These are phyloP conservation scores for Lates calcarifer DNA, from an alignment of 2,113 vertebrate genomes.

Conservation along the genomic window DNA sequence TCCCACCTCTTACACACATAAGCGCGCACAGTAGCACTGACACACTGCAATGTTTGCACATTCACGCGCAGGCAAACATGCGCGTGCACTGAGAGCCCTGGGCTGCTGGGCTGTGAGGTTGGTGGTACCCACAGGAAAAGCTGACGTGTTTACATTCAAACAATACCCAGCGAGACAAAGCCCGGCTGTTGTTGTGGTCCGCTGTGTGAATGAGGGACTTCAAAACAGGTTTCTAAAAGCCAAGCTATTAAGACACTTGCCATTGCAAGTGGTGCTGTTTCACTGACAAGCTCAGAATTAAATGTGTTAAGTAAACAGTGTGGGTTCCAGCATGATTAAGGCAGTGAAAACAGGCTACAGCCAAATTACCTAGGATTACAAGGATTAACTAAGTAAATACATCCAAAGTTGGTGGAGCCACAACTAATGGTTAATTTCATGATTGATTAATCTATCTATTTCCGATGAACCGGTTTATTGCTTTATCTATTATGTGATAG, in stretches of 20 bases:
- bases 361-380: neutral
- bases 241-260: constrained; percentile 6
- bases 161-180: constrained; percentile 56
- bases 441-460: neutral
- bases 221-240: constrained; percentile 35
- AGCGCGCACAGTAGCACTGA: constrained; percentile 9
- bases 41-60: constrained; percentile 1
- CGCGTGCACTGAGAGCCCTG: neutral
- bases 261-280: constrained; percentile 5
- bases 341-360: constrained; percentile 10
- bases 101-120: constrained; percentile 15
- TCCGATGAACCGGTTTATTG: neutral
- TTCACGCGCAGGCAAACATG: constrained; percentile 16
- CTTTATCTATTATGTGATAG: neutral
- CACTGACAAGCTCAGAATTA: constrained; percentile 21
- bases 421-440: neutral
- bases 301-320: constrained; percentile 25
- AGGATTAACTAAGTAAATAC: constrained; percentile 1
- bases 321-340: constrained; percentile 25
- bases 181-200: constrained; percentile 44
- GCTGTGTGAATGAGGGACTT: constrained; percentile 40
- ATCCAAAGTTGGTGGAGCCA: neutral
- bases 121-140: constrained; percentile 62
- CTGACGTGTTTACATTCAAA: constrained; percentile 73
- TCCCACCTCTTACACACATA: neutral